These are phyloP conservation scores for Eulithis prunata DNA, from an alignment of 2,888 invertebrate species.

Conservation along the genomic window DNA sequence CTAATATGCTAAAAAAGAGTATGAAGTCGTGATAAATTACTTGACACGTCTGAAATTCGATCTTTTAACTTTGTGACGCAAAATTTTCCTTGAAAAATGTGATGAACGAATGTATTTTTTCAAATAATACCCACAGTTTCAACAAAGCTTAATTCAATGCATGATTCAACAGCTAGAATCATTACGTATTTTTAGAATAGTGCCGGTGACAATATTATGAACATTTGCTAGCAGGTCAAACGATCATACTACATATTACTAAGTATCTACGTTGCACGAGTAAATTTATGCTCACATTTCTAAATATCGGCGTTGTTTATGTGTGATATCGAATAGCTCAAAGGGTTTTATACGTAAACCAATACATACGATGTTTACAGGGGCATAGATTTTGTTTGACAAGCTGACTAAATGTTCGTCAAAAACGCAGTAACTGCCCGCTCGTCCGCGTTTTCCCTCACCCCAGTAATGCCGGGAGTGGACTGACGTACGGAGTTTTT, in stretches of 20 bases:
- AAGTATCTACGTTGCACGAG: slow-evolving; percentile 25
- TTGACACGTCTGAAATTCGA: slow-evolving; percentile 24
- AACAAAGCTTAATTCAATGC: slow-evolving; percentile 28
- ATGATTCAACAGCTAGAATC: slow-evolving; percentile 60
- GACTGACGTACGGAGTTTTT: too few relatives aligned
- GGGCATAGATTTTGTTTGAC: too few relatives aligned
- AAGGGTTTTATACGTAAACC: background rate
- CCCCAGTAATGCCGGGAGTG: too few relatives aligned
- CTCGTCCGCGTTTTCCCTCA: too few relatives aligned
- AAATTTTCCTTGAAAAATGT: background rate
- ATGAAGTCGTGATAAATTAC: slow-evolving; percentile 29
- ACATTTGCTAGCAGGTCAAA: slow-evolving; percentile 32
- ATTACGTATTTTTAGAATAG: slow-evolving; percentile 60
- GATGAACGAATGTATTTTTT: slow-evolving; percentile 5
- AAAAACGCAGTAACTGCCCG: too few relatives aligned
- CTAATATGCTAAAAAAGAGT: background rate
- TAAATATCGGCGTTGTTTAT: background rate
- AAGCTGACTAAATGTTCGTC: too few relatives aligned
- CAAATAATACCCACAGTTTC: slow-evolving; percentile 23
- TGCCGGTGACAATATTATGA: slow-evolving; percentile 55
- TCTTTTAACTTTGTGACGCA: slow-evolving; percentile 12
- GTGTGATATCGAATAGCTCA: slow-evolving; percentile 6
- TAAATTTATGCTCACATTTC: slow-evolving; percentile 24
- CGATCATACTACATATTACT: slow-evolving; percentile 23
- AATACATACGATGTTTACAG: too few relatives aligned